Percentiles rank a stretch among this genome's conserved stretches.
Evolutionary conservation across 2,888 invertebrate species (phyloP).

Genomic region (Frankliniella fusca): DNA sequence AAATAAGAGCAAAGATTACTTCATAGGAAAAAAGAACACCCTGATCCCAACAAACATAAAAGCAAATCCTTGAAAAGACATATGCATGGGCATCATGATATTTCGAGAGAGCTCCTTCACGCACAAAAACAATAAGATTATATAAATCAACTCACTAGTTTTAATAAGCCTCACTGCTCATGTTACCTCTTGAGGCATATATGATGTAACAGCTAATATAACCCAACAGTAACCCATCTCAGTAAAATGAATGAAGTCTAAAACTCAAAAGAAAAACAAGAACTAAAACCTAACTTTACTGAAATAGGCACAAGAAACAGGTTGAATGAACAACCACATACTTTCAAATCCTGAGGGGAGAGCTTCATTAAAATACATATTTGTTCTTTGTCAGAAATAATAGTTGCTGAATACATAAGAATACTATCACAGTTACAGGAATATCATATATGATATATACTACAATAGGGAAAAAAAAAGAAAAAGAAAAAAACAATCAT

Average conservation of each 20-base stretch:
- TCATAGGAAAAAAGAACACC: no score
- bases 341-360: no score
- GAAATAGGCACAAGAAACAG: no score
- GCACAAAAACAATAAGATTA: not conserved
- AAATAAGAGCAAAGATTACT: no score
- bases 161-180: not conserved
- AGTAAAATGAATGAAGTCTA: not conserved
- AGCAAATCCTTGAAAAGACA: no score
- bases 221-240: not conserved
- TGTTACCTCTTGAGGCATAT: not conserved
- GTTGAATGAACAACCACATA: no score
- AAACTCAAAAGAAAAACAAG: not conserved
- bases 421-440: conserved; percentile 19
- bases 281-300: not conserved
- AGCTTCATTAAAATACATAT: no score
- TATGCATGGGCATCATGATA: not conserved
- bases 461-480: no score
- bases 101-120: not conserved
- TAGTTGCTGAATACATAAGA: not conserved
- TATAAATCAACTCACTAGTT: not conserved
- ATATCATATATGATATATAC: not conserved
- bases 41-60: no score
- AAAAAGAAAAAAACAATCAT: no score
- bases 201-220: not conserved
- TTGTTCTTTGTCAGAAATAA: not conserved